phyloP scores from a whole-genome alignment of 2,113 vertebrate genomes.

The Ophthalmolycus amberensis region DNA sequence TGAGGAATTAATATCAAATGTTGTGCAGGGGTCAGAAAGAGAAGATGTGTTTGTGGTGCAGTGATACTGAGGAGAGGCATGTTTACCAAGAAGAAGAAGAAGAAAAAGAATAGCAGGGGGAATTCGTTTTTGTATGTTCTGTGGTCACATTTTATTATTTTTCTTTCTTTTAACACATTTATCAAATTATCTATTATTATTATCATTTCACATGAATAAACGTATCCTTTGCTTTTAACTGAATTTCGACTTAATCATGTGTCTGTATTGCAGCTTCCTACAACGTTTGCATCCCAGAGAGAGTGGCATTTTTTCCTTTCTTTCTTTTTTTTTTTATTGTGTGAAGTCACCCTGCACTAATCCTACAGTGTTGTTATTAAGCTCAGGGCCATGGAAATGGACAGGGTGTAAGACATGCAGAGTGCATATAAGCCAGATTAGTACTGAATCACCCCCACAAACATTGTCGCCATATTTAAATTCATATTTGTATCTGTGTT shows the following conservation, averaged over 20 bases:
- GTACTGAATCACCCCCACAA: constrained; percentile 74
- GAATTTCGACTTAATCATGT: constrained; percentile 17
- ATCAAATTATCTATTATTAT: constrained; percentile 5
- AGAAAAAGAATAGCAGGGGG: neutral
- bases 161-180: constrained; percentile 5
- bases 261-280: constrained; percentile 39
- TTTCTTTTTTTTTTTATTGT: constrained; percentile 67
- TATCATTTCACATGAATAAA: constrained; percentile 10
- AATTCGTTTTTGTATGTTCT: neutral
- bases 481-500: constrained; percentile 73
- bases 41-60: constrained; percentile 53
- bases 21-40: constrained; percentile 64
- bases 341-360: constrained; percentile 83
- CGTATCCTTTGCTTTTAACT: constrained; percentile 5
- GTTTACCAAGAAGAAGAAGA: constrained; percentile 19
- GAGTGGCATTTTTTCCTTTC: constrained; percentile 32
- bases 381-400: constrained; percentile 80
- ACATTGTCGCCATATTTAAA: constrained; percentile 78
- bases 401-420: constrained; percentile 78
- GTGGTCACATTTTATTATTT: neutral
- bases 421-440: constrained; percentile 83
- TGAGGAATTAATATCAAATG: constrained; percentile 82
- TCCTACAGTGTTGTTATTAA: constrained; percentile 83
- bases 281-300: constrained; percentile 51
- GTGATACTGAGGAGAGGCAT: constrained; percentile 19